Evolutionary conservation across 1,140 invertebrate genomes (phyloP).

Genomic region (Procambarus clarkii): DNA sequence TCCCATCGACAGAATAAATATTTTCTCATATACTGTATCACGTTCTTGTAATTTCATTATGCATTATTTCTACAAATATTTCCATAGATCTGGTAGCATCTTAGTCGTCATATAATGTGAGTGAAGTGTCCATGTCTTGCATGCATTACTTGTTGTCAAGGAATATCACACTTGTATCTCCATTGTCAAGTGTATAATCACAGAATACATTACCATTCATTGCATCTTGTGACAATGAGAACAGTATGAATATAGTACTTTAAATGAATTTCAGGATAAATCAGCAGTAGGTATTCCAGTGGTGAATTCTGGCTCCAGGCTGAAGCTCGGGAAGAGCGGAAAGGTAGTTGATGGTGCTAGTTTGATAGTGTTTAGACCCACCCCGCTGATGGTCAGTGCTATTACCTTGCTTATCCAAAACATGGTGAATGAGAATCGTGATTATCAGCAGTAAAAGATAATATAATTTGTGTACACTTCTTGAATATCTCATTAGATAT

Average conservation of each 20-base stretch:
- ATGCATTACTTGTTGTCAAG: neutral
- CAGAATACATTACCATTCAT: conserved; percentile 17
- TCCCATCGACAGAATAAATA: too few relatives aligned
- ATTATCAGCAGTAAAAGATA: neutral
- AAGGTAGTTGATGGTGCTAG: conserved; percentile 32
- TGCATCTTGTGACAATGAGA: neutral
- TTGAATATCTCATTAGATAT: too few relatives aligned
- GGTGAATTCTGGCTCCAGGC: conserved; percentile 17
- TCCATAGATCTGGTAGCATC: neutral
- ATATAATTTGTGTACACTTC: too few relatives aligned
- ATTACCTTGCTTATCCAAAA: neutral
- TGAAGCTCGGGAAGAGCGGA: conserved; percentile 4
- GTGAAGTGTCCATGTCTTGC: conserved; percentile 2
- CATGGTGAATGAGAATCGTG: neutral
- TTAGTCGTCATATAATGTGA: neutral
- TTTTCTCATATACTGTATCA: too few relatives aligned
- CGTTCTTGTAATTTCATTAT: too few relatives aligned
- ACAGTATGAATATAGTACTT: conserved; percentile 16
- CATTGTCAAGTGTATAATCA: neutral
- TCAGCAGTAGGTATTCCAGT: conserved; percentile 44
- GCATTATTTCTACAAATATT: neutral
- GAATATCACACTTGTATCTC: conserved; percentile 1
- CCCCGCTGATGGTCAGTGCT: conserved; percentile 18
- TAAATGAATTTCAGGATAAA: conserved; percentile 52
- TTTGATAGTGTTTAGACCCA: neutral